Evolutionary conservation across 1,140 invertebrate species (phyloP).

Genomic region (Drosophila pandora): DNA sequence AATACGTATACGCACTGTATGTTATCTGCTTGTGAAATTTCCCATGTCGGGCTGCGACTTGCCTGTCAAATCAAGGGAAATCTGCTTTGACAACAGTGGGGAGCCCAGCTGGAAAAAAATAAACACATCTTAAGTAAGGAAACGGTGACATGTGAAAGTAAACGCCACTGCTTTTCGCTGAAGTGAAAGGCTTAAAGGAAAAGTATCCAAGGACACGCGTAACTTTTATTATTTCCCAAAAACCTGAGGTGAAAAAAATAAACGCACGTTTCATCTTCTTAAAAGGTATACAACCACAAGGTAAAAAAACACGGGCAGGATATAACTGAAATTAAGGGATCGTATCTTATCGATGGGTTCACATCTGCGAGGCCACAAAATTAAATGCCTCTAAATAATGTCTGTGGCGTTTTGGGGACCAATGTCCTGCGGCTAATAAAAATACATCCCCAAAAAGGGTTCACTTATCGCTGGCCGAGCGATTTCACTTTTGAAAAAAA

Average conservation of each 20-base stretch:
- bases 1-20: conserved; percentile 47
- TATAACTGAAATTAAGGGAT: not conserved
- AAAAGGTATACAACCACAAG: conserved; percentile 28
- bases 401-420: conserved; percentile 5
- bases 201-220: conserved; percentile 6
- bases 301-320: conserved; percentile 2
- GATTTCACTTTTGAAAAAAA: too few species aligned
- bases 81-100: conserved; percentile 54
- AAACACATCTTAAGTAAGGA: not conserved
- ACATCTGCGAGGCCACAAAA: conserved; percentile 25
- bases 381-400: conserved; percentile 30
- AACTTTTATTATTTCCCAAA: conserved; percentile 26
- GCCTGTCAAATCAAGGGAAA: conserved; percentile 58
- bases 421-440: conserved; percentile 30
- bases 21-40: not conserved
- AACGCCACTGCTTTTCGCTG: conserved; percentile 8
- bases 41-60: not conserved
- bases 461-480: conserved; percentile 25
- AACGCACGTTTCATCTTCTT: conserved; percentile 16
- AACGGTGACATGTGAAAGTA: conserved; percentile 19
- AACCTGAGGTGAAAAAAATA: not conserved
- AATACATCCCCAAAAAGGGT: conserved; percentile 35
- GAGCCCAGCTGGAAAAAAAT: conserved; percentile 11
- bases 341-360: conserved; percentile 21
- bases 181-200: conserved; percentile 31